phyloP scores from a whole-genome alignment of 2,113 vertebrate species.

The rabbit (Oryctolagus cuniculus) region DNA sequence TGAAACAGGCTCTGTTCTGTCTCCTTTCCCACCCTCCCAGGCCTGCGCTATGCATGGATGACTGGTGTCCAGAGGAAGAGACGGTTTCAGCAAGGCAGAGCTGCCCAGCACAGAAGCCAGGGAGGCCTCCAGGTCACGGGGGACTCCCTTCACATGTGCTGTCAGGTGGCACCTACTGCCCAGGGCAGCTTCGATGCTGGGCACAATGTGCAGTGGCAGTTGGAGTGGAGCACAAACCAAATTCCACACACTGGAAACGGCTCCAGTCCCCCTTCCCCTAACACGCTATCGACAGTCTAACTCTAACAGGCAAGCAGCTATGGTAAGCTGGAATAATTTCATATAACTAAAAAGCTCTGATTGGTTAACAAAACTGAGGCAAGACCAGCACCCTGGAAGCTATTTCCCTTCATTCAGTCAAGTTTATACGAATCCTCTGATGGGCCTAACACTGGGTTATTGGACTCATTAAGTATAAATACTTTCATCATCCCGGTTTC shows the following conservation, averaged over 20 bases:
- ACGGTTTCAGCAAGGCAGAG: not conserved
- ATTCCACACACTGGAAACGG: not conserved
- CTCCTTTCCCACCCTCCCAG: not conserved
- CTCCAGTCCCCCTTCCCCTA: not conserved
- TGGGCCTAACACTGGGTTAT: not conserved
- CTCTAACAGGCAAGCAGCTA: constrained; percentile 27
- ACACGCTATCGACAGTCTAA: not conserved
- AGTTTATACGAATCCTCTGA: not conserved
- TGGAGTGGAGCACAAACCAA: not conserved
- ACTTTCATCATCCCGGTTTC: not conserved
- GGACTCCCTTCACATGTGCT: not conserved
- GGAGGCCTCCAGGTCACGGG: not conserved
- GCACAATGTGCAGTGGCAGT: not conserved
- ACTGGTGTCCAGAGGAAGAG: not conserved
- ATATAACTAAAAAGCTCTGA: constrained; percentile 27
- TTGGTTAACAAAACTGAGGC: constrained; percentile 1
- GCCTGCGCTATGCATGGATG: not conserved
- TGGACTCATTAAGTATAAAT: not conserved
- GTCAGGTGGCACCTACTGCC: not conserved
- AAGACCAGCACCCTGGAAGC: constrained; percentile 14
- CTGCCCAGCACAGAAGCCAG: not conserved
- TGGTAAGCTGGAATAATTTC: constrained; percentile 30
- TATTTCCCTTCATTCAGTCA: constrained; percentile 10
- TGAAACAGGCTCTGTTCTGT: not conserved
- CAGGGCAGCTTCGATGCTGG: not conserved